Base-by-base conservation (phyloP, 2,797 vertebrate genomes). In the Pangasius larnaudii region DNA sequence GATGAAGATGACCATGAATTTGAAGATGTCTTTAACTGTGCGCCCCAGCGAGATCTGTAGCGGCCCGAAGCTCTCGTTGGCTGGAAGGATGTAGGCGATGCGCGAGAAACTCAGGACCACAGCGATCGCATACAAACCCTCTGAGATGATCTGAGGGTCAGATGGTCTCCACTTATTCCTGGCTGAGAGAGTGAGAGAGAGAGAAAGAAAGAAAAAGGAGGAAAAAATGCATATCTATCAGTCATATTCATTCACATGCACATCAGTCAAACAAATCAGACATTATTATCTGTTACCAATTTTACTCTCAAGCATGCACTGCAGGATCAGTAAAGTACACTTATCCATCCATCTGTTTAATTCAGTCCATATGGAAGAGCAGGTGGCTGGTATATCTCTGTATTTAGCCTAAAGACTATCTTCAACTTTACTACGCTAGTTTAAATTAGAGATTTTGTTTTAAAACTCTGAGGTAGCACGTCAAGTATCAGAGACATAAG, bases 1-100 rank as follows among this genome's bases (percentile, higher is more conserved):
- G 93, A 99, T 99, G 95, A 99, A 99, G 95, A 99, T 99, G 95
- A 99, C 98, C 98, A 99, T 99, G 95, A 99, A 99, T 95, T 99
- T 99, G 96, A 99, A 99, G 96, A 99, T 99, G 88, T 99, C 98
- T 93, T 99, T 99, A 91, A 99, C 98, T 0, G 98, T 99, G 92
- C 98, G 97, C 18, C 98, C 98, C 92, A 99, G 91, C 2, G 98
- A 99, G 93, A 99, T 99, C 96, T 99, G 98, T 92, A 99, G 96
- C 3, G 98, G 98, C 27, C 98, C 98, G 4, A 99, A 99, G 94
- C 98, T 99, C 95, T 99, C 98, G 0, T 99, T 99, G 94, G 98
- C 98, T 13, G 98, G 98, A 91, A 99, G 96, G 95, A 99, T 98
- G 95, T 99, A 99, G 72, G 98, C 98, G 30, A 99, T 99, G 72